Base-by-base conservation (phyloP, 1,140 invertebrate genomes). In the Chlorops oryzae region DNA sequence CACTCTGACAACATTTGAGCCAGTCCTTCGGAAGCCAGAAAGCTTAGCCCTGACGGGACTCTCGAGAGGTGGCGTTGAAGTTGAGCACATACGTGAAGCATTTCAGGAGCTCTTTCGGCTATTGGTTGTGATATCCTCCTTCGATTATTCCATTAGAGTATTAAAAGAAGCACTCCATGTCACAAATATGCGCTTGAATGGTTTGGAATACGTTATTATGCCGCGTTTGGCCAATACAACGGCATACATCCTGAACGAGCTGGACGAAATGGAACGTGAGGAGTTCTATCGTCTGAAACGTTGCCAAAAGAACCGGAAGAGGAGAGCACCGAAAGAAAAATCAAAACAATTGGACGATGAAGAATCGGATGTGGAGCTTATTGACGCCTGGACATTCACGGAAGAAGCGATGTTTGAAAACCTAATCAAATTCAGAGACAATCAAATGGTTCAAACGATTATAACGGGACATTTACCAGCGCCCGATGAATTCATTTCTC, bases 211-310 rank as follows among this genome's bases (percentile, higher is more conserved):
- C 75, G 82, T 90, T 27, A 84, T 92, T 41, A 84, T 91, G 69
- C 88, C 88, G 21, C 77, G 80, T 58, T 84, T 88, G 54, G 78
- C 85, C 56, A 75, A 78, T 18, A 92, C 88, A 0, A 65, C 87
- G 17, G 70, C 70, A 2, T 92, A 91, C 58, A 92, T 92, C 43
- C 77, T 79, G 44, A 78, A 82, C 9, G 89, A 92, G 71, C 63
- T 92, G 50, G 90, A 92, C 70, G 88, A 92, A 64, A 75, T 82
- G 54, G 89, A 89, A 58, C 75, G 88, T 60, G 88, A 92, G 70
- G 88, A 92, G 61, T 91, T 92, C 65, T 92, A 84, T 68, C 77
- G 87, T 47, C 59, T 87, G 34, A 88, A 88, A 73, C 87, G 87
- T 3, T 69, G 65, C 3, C 65, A 69, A 68, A 80, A 85, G 35